Evolutionary conservation across 2,888 invertebrate species (phyloP).

Genomic region (Hetaerina titia): DNA sequence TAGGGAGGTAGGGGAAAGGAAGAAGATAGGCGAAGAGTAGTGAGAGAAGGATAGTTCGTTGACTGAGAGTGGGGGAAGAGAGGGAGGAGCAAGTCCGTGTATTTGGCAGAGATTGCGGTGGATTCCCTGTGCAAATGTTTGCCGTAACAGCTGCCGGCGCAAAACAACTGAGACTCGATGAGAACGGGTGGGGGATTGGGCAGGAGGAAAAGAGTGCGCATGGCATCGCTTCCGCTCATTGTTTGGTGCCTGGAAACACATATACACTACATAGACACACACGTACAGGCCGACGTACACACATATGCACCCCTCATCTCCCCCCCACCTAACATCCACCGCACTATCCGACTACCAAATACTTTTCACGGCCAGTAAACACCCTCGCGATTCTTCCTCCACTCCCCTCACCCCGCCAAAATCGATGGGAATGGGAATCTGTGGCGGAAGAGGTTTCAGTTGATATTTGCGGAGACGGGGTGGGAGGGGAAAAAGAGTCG

Average conservation of each 20-base stretch:
- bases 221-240: not conserved
- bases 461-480: slow-evolving; percentile 38
- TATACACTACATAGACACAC: not conserved
- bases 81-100: not conserved
- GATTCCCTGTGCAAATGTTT: slow-evolving; percentile 61
- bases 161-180: slow-evolving; percentile 42
- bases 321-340: not conserved
- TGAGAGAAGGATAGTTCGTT: too few species aligned
- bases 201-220: not conserved
- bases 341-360: not conserved
- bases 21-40: not conserved
- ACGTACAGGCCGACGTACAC: not conserved
- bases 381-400: not conserved
- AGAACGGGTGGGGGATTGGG: not conserved
- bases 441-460: not conserved
- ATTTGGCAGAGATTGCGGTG: slow-evolving; percentile 55
- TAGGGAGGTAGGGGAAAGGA: not conserved
- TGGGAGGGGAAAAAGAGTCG: not conserved
- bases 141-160: slow-evolving; percentile 20
- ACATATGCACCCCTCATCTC: not conserved
- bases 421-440: not conserved
- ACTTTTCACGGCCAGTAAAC: slow-evolving; percentile 37
- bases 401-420: not conserved
- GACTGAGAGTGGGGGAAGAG: not conserved
- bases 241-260: not conserved